Evolutionary conservation across 2,113 vertebrate genomes (phyloP).

Genomic region (Osmerus mordax): DNA sequence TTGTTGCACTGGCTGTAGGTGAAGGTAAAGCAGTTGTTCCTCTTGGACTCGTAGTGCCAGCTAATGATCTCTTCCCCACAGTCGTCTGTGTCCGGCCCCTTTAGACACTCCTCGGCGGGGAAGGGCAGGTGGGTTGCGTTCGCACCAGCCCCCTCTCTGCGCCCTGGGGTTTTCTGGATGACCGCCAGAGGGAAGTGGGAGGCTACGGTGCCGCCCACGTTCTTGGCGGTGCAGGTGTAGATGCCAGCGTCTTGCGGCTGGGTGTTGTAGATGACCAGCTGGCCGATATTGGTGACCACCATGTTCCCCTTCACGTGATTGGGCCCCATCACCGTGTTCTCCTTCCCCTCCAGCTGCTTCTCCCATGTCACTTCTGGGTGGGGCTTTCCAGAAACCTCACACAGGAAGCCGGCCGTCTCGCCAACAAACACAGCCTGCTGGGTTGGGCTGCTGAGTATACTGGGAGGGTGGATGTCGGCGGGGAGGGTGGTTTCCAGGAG

Average conservation of each 20-base stretch:
- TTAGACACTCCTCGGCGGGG: slow-evolving; percentile 84
- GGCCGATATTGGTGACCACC: slow-evolving; percentile 94
- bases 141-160: slow-evolving; percentile 48
- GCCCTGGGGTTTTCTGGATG: slow-evolving; percentile 69
- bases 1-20: slow-evolving; percentile 90
- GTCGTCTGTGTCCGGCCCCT: slow-evolving; percentile 83
- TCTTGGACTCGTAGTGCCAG: slow-evolving; percentile 93
- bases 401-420: slow-evolving; percentile 94
- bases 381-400: slow-evolving; percentile 86
- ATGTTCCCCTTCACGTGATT: slow-evolving; percentile 90
- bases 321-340: slow-evolving; percentile 86
- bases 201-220: slow-evolving; percentile 79
- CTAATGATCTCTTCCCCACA: slow-evolving; percentile 90
- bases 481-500: slow-evolving; percentile 78
- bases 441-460: slow-evolving; percentile 76
- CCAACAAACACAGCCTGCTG: slow-evolving; percentile 85
- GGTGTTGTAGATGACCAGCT: slow-evolving; percentile 94
- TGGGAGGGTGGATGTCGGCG: slow-evolving; percentile 75
- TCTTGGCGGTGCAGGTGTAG: slow-evolving; percentile 90
- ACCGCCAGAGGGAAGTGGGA: slow-evolving; percentile 88
- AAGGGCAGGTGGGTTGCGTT: slow-evolving; percentile 76
- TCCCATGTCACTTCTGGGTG: slow-evolving; percentile 93
- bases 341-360: slow-evolving; percentile 86
- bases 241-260: slow-evolving; percentile 87
- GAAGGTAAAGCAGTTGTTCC: slow-evolving; percentile 95